Conservation (phyloP, 2,888 invertebrate genomes). For the Sisyra nigra region DNA sequence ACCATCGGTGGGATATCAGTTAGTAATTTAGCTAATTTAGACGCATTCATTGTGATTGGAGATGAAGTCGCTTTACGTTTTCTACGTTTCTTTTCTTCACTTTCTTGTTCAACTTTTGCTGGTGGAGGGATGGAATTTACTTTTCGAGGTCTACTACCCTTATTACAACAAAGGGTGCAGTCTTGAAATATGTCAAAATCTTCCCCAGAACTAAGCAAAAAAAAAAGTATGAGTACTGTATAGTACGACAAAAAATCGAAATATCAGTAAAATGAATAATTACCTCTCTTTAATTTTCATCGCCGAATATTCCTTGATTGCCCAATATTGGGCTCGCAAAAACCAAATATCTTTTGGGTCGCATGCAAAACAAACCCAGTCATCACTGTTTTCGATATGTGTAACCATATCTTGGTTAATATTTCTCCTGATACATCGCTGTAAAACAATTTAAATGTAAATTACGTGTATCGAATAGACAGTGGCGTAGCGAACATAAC, state of each 20-base stretch:
- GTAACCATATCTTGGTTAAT: constrained; percentile 46
- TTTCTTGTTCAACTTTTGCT: neutral
- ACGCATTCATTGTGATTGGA: neutral
- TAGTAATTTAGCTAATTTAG: neutral
- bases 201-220: no score
- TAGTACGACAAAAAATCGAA: no score
- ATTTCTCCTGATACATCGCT: constrained; percentile 62
- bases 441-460: constrained; percentile 19
- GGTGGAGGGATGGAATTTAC: neutral
- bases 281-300: constrained; percentile 34
- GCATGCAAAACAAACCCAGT: constrained; percentile 68
- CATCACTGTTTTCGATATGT: constrained; percentile 58
- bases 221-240: no score
- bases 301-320: constrained; percentile 49
- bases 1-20: neutral
- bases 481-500: constrained; percentile 9
- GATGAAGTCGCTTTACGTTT: neutral
- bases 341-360: constrained; percentile 47
- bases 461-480: constrained; percentile 5
- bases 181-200: neutral
- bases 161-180: neutral
- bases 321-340: constrained; percentile 52
- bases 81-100: neutral
- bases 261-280: no score
- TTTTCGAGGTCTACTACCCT: neutral